Evolutionary conservation across 2,797 vertebrate genomes (phyloP).

Genomic region (Eremophila alpestris): DNA sequence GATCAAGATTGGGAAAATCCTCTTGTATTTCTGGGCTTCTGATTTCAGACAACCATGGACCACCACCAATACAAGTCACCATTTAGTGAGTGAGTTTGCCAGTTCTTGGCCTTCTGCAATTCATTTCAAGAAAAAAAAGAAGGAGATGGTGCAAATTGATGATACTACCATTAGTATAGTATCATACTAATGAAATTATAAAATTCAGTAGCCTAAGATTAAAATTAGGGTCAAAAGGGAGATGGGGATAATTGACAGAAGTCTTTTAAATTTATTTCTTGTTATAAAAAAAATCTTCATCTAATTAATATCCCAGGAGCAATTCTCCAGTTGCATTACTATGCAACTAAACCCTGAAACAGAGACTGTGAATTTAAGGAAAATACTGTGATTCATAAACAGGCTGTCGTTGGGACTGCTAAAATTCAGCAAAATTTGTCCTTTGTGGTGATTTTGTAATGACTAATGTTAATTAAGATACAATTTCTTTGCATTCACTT

Average conservation of each 20-base stretch:
- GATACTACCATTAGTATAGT: not conserved
- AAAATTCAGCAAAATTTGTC: not conserved
- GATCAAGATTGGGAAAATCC: not conserved
- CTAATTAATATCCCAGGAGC: not conserved
- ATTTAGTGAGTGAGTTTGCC: not conserved
- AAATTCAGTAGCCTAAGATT: not conserved
- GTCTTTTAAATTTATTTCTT: not conserved
- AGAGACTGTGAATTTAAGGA: not conserved
- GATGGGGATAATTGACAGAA: not conserved
- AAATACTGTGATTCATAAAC: not conserved
- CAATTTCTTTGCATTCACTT: not conserved
- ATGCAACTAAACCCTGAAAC: not conserved
- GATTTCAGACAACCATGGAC: slow-evolving; percentile 3
- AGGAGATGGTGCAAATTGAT: not conserved
- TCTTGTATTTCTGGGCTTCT: slow-evolving; percentile 40
- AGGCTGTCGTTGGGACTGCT: not conserved
- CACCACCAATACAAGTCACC: not conserved
- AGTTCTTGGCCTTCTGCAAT: not conserved
- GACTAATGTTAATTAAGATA: not conserved
- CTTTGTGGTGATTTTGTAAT: not conserved
- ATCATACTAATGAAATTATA: not conserved
- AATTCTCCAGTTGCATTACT: not conserved
- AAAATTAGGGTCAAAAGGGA: not conserved
- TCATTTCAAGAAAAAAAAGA: not conserved
- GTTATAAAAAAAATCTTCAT: not conserved